Conservation (phyloP, 1,140 invertebrate species). For the Parasteatoda tepidariorum region DNA sequence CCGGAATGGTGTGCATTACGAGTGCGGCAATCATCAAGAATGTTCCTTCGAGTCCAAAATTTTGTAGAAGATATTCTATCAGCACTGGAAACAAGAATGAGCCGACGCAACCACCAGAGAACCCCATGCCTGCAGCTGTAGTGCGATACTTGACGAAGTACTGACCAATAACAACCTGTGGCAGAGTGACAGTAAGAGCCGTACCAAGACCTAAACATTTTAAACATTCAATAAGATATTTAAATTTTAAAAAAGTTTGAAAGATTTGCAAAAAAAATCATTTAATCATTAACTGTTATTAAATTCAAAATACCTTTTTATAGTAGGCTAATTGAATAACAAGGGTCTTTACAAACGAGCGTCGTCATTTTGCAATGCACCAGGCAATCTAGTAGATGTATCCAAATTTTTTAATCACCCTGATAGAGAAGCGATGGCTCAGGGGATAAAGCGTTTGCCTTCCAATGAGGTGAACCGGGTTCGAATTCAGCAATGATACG, state of each 20-base stretch:
- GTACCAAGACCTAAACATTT: constrained; percentile 31
- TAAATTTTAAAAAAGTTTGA: not conserved
- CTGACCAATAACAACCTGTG: constrained; percentile 58
- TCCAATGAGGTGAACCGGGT: too few species aligned
- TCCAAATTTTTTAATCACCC: too few species aligned
- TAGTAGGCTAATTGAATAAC: too few species aligned
- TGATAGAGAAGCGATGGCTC: too few species aligned
- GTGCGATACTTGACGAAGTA: constrained; percentile 58
- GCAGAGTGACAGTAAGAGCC: constrained; percentile 5
- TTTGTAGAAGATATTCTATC: constrained; percentile 62
- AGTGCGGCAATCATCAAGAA: constrained; percentile 82
- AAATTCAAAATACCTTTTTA: not conserved
- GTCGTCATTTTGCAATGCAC: too few species aligned
- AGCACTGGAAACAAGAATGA: constrained; percentile 67
- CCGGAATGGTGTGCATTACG: constrained; percentile 75
- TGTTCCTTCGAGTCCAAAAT: constrained; percentile 63
- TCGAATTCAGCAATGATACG: too few species aligned
- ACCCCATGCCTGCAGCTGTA: constrained; percentile 63
- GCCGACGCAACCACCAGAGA: constrained; percentile 67
- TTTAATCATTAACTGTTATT: not conserved
- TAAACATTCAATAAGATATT: too few species aligned
- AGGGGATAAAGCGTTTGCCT: too few species aligned
- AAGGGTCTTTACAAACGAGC: too few species aligned
- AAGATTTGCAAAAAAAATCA: not conserved
- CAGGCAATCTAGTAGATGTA: too few species aligned